Evolutionary conservation across 2,797 vertebrate species (phyloP).

Genomic region (Discoglossus pictus): DNA sequence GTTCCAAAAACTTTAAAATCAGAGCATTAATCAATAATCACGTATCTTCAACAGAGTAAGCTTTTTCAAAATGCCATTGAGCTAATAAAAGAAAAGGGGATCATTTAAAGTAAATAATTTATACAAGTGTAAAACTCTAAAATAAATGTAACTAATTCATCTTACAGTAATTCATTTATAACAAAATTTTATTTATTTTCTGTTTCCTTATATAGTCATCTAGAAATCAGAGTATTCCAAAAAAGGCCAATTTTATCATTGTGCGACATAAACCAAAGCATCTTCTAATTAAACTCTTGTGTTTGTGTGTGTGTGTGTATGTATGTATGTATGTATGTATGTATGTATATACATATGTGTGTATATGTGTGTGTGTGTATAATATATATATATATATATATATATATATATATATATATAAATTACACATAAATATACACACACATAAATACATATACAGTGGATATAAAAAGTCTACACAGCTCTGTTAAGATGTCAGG

Average conservation of each 20-base stretch:
- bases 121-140: slow-evolving; percentile 47
- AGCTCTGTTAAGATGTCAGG: too few relatives aligned
- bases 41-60: slow-evolving; percentile 34
- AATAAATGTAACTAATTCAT: slow-evolving; percentile 51
- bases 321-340: too few relatives aligned
- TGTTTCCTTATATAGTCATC: slow-evolving; percentile 40
- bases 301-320: too few relatives aligned
- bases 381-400: too few relatives aligned
- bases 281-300: too few relatives aligned
- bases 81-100: slow-evolving; percentile 31
- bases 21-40: slow-evolving; percentile 36
- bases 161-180: slow-evolving; percentile 57
- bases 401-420: too few relatives aligned
- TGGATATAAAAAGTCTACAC: too few relatives aligned
- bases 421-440: too few relatives aligned
- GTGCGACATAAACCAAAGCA: too few relatives aligned
- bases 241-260: slow-evolving; percentile 41
- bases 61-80: slow-evolving; percentile 23
- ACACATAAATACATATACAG: too few relatives aligned
- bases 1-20: slow-evolving; percentile 41
- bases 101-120: slow-evolving; percentile 47
- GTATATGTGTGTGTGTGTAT: too few relatives aligned
- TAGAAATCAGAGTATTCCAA: slow-evolving; percentile 48
- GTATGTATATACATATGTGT: too few relatives aligned
- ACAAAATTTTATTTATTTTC: slow-evolving; percentile 47